Evolutionary conservation across 2,888 invertebrate genomes (phyloP).

Genomic region (Gortyna flavago): DNA sequence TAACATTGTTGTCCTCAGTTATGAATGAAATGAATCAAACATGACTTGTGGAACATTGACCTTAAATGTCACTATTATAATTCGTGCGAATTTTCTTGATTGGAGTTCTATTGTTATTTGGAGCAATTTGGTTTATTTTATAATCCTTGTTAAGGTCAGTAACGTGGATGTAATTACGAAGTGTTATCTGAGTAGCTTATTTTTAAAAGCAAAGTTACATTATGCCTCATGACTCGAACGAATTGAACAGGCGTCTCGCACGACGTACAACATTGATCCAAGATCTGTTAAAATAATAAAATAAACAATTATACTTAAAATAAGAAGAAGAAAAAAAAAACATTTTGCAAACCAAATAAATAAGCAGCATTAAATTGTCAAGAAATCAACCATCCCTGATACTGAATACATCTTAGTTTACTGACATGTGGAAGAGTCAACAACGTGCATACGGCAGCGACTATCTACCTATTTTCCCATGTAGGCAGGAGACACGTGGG

Average conservation of each 20-base stretch:
- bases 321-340: neutral
- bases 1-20: constrained; percentile 54
- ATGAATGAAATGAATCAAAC: constrained; percentile 55
- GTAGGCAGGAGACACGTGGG: no score
- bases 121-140: neutral
- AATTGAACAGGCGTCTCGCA: neutral
- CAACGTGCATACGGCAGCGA: neutral
- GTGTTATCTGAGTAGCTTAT: neutral
- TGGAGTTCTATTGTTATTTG: constrained; percentile 55
- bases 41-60: constrained; percentile 47
- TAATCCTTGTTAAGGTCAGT: constrained; percentile 25
- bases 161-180: neutral
- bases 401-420: neutral
- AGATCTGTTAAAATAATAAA: neutral
- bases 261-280: neutral
- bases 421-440: neutral
- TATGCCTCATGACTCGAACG: neutral
- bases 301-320: neutral
- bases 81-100: constrained; percentile 48
- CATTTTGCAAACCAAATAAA: neutral
- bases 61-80: constrained; percentile 51
- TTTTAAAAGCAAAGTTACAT: constrained; percentile 4
- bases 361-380: neutral
- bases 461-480: neutral
- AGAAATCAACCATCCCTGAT: neutral